Conservation (phyloP, 2,797 vertebrate genomes). For the Spinus olivaceus region DNA sequence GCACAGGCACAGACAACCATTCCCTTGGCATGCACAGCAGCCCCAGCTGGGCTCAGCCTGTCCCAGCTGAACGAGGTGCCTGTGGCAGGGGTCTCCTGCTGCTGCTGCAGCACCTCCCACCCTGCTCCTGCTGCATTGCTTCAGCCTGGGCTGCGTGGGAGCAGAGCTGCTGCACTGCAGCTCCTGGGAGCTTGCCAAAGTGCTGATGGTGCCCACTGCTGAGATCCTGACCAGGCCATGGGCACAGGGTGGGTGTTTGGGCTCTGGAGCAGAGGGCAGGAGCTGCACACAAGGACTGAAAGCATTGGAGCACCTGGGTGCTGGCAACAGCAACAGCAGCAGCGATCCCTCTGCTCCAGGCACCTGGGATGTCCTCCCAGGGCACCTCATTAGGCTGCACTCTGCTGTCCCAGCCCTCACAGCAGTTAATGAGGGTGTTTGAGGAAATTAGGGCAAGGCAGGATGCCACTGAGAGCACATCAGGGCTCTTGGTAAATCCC, state of each 20-base stretch:
- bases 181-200: slow-evolving; percentile 13
- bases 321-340: background rate
- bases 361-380: background rate
- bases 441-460: background rate
- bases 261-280: background rate
- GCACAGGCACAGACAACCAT: rapidly evolving
- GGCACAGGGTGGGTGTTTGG: rapidly evolving
- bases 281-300: rapidly evolving
- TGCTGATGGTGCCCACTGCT: background rate
- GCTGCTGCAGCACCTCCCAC: background rate
- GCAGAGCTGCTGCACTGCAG: slow-evolving; percentile 27
- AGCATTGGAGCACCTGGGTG: rapidly evolving
- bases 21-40: background rate
- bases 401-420: background rate
- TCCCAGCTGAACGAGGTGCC: background rate
- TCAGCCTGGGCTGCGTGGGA: slow-evolving; percentile 10
- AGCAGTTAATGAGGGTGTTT: background rate
- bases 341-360: background rate
- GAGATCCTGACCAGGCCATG: background rate
- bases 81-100: background rate
- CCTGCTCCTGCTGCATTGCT: background rate
- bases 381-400: background rate
- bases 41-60: background rate
- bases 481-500: background rate
- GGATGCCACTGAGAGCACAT: background rate